Conservation (phyloP, 92 coral and sea anemone genomes). For the Isaurus tuberculatus region DNA sequence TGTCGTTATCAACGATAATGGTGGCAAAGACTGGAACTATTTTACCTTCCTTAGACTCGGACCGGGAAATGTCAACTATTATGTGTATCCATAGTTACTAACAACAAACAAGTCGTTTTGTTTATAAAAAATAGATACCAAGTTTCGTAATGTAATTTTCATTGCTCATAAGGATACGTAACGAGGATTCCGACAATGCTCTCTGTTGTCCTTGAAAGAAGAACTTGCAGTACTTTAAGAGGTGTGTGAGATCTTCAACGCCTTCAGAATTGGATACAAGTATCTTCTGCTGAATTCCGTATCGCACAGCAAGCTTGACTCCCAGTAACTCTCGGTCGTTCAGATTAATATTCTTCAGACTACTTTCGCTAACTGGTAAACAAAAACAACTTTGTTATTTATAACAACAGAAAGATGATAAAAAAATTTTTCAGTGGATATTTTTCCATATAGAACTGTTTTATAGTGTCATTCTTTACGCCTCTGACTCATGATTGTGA, state of each 20-base stretch:
- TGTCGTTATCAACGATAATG: too few relatives aligned
- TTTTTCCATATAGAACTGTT: too few relatives aligned
- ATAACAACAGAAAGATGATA: too few relatives aligned
- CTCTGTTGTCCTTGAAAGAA: slow-evolving; percentile 95
- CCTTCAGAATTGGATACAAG: slow-evolving; percentile 87
- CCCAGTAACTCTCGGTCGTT: slow-evolving; percentile 89
- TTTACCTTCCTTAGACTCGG: too few relatives aligned
- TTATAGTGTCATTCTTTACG: too few relatives aligned
- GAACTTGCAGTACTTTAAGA: slow-evolving; percentile 93
- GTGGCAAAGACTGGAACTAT: too few relatives aligned
- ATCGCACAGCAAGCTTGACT: slow-evolving; percentile 88
- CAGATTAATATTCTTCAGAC: slow-evolving; percentile 88
- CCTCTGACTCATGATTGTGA: too few relatives aligned
- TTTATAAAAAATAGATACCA: too few relatives aligned
- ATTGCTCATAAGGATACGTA: slow-evolving; percentile 82
- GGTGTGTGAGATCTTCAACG: slow-evolving; percentile 81
- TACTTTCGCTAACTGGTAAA: slow-evolving; percentile 88
- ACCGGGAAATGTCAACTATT: too few relatives aligned
- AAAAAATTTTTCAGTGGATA: too few relatives aligned
- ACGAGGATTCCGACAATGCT: slow-evolving; percentile 68
- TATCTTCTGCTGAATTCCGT: slow-evolving; percentile 89
- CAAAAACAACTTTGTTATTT: not conserved
- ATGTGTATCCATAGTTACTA: too few relatives aligned
- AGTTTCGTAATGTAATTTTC: not conserved
- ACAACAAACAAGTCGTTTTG: too few relatives aligned